Base-by-base conservation (phyloP, 2,888 invertebrate species). In the Cremastobaeus sp. region DNA sequence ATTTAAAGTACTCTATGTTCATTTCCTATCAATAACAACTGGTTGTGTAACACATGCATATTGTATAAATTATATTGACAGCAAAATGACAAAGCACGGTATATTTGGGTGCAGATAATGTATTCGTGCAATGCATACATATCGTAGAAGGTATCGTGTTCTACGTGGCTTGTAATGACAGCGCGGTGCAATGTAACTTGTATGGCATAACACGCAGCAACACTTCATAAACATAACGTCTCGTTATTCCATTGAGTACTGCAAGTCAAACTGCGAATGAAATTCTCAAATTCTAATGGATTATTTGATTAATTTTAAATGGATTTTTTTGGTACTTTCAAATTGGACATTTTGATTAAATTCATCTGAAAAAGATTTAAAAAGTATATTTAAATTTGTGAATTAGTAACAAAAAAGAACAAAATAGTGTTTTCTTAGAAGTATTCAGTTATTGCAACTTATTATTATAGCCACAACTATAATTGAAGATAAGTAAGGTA, bases 221-320 rank as follows among this genome's bases (percentile, higher is more conserved):
- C 82, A 79, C 82, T 80, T 80, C 78, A 79, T 78, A 79, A 80
- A 79, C 80, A 82, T 77, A 78, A 79, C 72, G 74, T 77, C 78
- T 76, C 68, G 80, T 82, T 80, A 77, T 77, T 69, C 76, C 68
- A 66, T 76, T 60, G 41, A 57, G 71, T 70, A 66, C 43, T 59
- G 43, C 25, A 25, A 60, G 62, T 50, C 68, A 70, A 25, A 25
- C 4, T 8, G 8, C 25, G 25, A n/a, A n/a, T n/a, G n/a, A n/a
- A n/a, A n/a, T n/a, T n/a, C n/a, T n/a, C n/a, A n/a, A n/a, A n/a
- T n/a, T n/a, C n/a, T n/a, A n/a, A n/a, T n/a, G n/a, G n/a, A n/a
- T n/a, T n/a, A n/a, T n/a, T n/a, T n/a, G n/a, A n/a, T n/a, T n/a
- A n/a, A n/a, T n/a, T n/a, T n/a, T n/a, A n/a, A n/a, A n/a, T n/a